Evolutionary conservation across 2,797 vertebrate genomes (phyloP).

Genomic region (Odontamblyopus rebecca): DNA sequence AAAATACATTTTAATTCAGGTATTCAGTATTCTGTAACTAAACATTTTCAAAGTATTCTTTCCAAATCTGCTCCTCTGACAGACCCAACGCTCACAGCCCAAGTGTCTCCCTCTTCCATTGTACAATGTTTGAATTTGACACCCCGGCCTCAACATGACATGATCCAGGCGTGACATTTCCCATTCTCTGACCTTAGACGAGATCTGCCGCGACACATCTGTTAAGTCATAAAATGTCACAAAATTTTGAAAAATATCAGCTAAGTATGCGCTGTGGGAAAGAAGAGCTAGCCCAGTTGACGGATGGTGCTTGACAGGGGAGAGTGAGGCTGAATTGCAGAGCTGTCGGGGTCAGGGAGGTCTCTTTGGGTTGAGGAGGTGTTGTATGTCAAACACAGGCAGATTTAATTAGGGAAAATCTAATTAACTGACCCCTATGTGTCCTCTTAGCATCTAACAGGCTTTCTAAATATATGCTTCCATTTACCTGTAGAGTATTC

Average conservation of each 20-base stretch:
- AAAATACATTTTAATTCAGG: no score
- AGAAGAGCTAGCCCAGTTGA: not conserved
- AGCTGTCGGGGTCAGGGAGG: constrained; percentile 32
- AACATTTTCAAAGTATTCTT: no score
- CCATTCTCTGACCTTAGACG: not conserved
- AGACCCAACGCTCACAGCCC: not conserved
- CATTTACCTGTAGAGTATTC: constrained; percentile 13
- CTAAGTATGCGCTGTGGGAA: constrained; percentile 3
- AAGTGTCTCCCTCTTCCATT: not conserved
- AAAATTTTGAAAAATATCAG: constrained; percentile 11
- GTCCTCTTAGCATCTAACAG: constrained; percentile 5
- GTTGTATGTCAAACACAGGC: constrained; percentile 32
- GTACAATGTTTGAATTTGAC: constrained; percentile 4
- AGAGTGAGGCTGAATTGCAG: not conserved
- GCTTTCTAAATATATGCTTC: constrained; percentile 14
- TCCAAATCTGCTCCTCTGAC: not conserved
- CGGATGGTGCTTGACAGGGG: constrained; percentile 24
- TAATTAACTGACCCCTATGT: constrained; percentile 24
- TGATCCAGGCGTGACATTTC: constrained; percentile 1
- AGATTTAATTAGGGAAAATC: constrained; percentile 40
- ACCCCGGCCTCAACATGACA: constrained; percentile 1
- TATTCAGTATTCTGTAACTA: no score
- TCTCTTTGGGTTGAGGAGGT: constrained; percentile 19
- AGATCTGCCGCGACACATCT: constrained; percentile 9
- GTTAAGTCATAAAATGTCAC: constrained; percentile 16